Evolutionary conservation across 2,797 vertebrate genomes (phyloP), one percentile per base, ranked within the genome.

Genomic region (Alca torda): DNA sequence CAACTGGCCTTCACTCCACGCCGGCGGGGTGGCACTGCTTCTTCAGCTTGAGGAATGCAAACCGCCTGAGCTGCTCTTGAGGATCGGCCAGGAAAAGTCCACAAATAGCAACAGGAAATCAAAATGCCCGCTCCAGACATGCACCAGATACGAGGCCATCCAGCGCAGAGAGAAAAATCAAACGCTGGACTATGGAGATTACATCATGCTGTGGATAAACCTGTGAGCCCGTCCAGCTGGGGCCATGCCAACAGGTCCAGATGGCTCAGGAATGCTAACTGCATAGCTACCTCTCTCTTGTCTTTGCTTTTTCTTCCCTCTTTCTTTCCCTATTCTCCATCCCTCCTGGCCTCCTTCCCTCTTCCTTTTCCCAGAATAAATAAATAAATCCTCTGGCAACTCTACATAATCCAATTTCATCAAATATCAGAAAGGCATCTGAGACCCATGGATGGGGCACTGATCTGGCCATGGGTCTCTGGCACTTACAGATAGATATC

Each of bases 251-350:
- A 96, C 93, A 37, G 84, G 39, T 93, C 98, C 98, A 98, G 97
- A 98, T 98, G 98, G 98, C 94, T 98, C 90, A 96, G 97, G 97
- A 98, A 97, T 97, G 96, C 97, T 97, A 96, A 97, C 94, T 96
- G 91, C 96, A 96, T 97, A 96, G 92, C 96, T 97, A 98, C 97
- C 96, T 98, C 97, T 94, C 79, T 96, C 75, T 35, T 94, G 80
- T 90, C 96, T 94, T 97, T 90, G 73, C 72, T 96, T 75, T 79
- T 92, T 90, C 77, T 76, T 72, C 87, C 73, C 78, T 96, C 77
- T 84, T 89, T 91, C 57, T 92, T 85, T 74, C 51, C 35, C 73
- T 93, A 4, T 84, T 80, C 83, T 59, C 87, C 87, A 87, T 86
- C 56, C 43, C 37, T 92, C 51, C 80, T 84, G 87, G 87, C 20